phyloP scores from a whole-genome alignment of 2,797 vertebrate genomes.

The Graptemys geographica region DNA sequence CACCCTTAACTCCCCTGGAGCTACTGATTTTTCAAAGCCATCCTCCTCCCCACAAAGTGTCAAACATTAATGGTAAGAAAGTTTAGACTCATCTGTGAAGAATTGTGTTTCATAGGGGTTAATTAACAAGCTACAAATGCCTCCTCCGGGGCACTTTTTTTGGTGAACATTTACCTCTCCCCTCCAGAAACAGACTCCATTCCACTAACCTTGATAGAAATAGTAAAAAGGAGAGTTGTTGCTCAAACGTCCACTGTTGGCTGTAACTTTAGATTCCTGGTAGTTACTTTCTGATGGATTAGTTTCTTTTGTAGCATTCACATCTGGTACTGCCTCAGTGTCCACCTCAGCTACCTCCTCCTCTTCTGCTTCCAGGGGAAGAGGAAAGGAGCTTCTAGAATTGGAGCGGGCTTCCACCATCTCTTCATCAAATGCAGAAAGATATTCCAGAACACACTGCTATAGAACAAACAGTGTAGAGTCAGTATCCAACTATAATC shows the following conservation, averaged over 20 bases:
- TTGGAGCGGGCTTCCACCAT: conserved; percentile 74
- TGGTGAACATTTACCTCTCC: neutral
- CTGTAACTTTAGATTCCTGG: conserved; percentile 56
- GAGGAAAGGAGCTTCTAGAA: conserved; percentile 69
- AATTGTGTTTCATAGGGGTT: neutral
- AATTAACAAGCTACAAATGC: neutral
- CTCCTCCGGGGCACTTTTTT: neutral
- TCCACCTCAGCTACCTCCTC: conserved; percentile 68
- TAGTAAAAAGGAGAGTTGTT: conserved; percentile 93
- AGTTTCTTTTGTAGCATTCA: conserved; percentile 59
- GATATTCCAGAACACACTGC: conserved; percentile 89
- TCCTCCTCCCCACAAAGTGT: neutral
- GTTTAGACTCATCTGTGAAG: neutral
- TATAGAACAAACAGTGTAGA: neutral
- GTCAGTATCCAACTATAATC: conserved; percentile 37
- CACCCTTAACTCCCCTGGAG: neutral
- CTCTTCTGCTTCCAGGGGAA: conserved; percentile 81
- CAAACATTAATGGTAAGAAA: neutral
- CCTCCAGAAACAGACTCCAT: neutral
- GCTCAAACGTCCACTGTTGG: conserved; percentile 70
- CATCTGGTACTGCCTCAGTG: conserved; percentile 16
- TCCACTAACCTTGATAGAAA: conserved; percentile 96
- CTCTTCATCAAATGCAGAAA: conserved; percentile 94
- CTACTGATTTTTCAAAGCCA: neutral
- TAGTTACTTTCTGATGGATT: conserved; percentile 61